These are phyloP conservation scores for Drosophila conformis DNA, from an alignment of 2,888 invertebrate species.

Conservation along the genomic window DNA sequence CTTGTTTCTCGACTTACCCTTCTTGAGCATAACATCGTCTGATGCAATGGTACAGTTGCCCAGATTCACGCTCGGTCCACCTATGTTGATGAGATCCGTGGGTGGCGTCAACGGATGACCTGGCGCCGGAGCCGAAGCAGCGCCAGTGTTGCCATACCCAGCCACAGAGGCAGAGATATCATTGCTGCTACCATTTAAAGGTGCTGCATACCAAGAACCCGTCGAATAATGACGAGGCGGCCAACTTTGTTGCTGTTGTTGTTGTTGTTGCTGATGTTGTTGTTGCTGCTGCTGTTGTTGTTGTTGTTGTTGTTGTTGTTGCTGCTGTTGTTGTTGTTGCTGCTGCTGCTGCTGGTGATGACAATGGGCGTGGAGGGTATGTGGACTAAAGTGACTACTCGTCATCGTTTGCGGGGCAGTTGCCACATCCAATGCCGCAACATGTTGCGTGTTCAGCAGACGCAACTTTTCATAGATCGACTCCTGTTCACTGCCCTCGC, in stretches of 20 bases:
- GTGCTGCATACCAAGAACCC: slow-evolving; percentile 82
- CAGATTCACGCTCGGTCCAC: slow-evolving; percentile 31
- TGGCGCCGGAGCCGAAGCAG: slow-evolving; percentile 10
- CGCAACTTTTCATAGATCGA: slow-evolving; percentile 83
- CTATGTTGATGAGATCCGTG: slow-evolving; percentile 47
- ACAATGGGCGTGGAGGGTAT: slow-evolving; percentile 41
- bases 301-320: slow-evolving; percentile 45
- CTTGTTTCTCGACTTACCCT: slow-evolving; percentile 62
- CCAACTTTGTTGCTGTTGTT: slow-evolving; percentile 75
- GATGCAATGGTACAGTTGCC: slow-evolving; percentile 59
- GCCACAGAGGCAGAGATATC: slow-evolving; percentile 36
- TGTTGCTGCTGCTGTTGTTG: slow-evolving; percentile 57
- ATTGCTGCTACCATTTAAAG: slow-evolving; percentile 66
- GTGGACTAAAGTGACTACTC: slow-evolving; percentile 55
- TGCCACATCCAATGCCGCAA: slow-evolving; percentile 37
- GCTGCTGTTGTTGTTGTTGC: slow-evolving; percentile 11
- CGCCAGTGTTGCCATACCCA: slow-evolving; percentile 17
- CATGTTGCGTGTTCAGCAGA: slow-evolving; percentile 76
- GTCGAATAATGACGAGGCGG: slow-evolving; percentile 80
- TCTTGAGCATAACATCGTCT: slow-evolving; percentile 77
- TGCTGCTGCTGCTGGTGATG: slow-evolving; percentile 49
- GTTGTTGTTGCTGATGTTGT: slow-evolving; percentile 7
- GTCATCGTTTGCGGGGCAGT: slow-evolving; percentile 28
- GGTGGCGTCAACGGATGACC: slow-evolving; percentile 56
- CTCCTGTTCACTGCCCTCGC: slow-evolving; percentile 71